Evolutionary conservation across 1,140 invertebrate genomes (phyloP).

Genomic region (Zaprionus tsacasi): DNA sequence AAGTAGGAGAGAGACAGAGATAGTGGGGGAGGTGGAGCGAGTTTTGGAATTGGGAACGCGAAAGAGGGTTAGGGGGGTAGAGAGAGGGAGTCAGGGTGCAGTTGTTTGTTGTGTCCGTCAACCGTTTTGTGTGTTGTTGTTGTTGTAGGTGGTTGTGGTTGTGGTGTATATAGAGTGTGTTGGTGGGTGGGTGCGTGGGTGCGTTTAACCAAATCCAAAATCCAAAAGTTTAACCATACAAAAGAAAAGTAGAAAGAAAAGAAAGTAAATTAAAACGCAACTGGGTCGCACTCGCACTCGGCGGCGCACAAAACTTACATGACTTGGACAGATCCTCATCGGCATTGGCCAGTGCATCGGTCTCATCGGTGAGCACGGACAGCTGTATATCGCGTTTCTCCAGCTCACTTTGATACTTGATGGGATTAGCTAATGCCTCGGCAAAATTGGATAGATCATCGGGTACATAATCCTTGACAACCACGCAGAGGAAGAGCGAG

Average conservation of each 20-base stretch:
- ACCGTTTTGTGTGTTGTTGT: conserved; percentile 61
- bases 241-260: conserved; percentile 79
- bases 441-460: conserved; percentile 97
- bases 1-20: conserved; percentile 2
- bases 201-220: conserved; percentile 78
- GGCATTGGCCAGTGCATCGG: conserved; percentile 85
- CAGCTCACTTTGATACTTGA: conserved; percentile 97
- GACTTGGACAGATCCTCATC: conserved; percentile 84
- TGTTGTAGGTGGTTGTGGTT: conserved; percentile 23
- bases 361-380: conserved; percentile 94
- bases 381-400: conserved; percentile 97
- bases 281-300: conserved; percentile 17
- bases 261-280: conserved; percentile 76
- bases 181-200: conserved; percentile 37
- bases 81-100: conserved; percentile 24
- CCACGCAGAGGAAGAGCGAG: conserved; percentile 95
- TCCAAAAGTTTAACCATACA: conserved; percentile 78
- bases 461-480: conserved; percentile 98
- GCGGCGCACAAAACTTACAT: conserved; percentile 63
- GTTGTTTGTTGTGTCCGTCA: conserved; percentile 63
- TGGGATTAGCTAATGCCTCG: conserved; percentile 98
- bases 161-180: conserved; percentile 37
- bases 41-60: background rate
- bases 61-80: conserved; percentile 3
- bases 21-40: conserved; percentile 6